phyloP scores from a whole-genome alignment of 1,140 invertebrate genomes.

The Aphis craccivora region DNA sequence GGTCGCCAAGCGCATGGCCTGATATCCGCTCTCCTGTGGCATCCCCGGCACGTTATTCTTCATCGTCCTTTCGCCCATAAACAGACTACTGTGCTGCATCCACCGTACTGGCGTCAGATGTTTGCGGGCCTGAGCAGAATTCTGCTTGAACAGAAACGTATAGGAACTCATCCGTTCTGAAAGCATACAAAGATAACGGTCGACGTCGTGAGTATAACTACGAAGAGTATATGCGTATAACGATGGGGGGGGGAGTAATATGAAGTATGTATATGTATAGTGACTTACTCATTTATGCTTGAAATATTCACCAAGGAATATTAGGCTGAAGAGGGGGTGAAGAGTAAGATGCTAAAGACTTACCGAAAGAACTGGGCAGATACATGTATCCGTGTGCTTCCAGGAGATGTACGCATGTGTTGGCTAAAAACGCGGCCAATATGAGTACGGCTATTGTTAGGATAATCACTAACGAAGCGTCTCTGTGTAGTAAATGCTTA shows the following conservation, averaged over 20 bases:
- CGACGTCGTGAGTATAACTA: background rate
- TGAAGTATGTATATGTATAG: too few species aligned
- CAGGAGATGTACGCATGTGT: slow-evolving; percentile 80
- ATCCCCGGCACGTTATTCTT: slow-evolving; percentile 67
- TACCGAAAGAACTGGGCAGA: slow-evolving; percentile 85
- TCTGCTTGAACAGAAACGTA: slow-evolving; percentile 71
- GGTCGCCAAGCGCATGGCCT: slow-evolving; percentile 79
- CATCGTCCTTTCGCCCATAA: slow-evolving; percentile 75
- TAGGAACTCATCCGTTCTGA: slow-evolving; percentile 78
- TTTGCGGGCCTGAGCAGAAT: slow-evolving; percentile 66
- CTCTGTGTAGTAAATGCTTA: slow-evolving; percentile 76
- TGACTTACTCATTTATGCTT: background rate
- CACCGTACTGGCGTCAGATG: slow-evolving; percentile 70
- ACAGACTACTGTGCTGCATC: slow-evolving; percentile 74
- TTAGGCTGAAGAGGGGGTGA: fast-evolving
- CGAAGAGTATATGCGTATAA: background rate
- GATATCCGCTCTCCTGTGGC: slow-evolving; percentile 75
- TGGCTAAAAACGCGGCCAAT: slow-evolving; percentile 79
- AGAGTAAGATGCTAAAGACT: slow-evolving; percentile 61
- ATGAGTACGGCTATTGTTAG: slow-evolving; percentile 79
- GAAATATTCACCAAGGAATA: background rate
- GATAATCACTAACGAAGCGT: slow-evolving; percentile 80
- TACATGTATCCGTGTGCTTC: slow-evolving; percentile 76
- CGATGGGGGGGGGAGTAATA: too few species aligned
- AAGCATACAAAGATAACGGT: slow-evolving; percentile 62